Evolutionary conservation across 2,797 vertebrate species (phyloP).

Genomic region (Thripadectes ignobilis): DNA sequence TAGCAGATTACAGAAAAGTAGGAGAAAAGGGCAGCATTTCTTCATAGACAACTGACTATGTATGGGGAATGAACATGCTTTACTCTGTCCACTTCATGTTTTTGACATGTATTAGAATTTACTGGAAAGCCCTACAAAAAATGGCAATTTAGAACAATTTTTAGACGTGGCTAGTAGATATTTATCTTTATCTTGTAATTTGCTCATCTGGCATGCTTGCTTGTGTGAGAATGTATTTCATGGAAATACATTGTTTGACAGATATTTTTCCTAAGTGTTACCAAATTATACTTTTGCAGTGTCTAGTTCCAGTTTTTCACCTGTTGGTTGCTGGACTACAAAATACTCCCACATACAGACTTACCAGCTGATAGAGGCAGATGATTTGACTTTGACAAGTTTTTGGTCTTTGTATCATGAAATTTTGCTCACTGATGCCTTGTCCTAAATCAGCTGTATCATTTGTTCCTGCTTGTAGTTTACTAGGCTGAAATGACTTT

Average conservation of each 20-base stretch:
- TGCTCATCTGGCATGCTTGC: neutral
- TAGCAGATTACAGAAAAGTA: neutral
- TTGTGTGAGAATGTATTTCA: neutral
- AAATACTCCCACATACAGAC: neutral
- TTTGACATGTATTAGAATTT: neutral
- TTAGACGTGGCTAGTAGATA: neutral
- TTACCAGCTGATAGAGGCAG: neutral
- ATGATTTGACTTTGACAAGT: neutral
- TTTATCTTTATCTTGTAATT: neutral
- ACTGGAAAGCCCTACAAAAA: neutral
- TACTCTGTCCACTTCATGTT: neutral
- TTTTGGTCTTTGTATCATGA: neutral
- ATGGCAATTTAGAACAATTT: neutral
- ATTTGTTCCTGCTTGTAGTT: constrained; percentile 59
- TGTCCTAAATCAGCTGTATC: constrained; percentile 15
- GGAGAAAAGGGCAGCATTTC: neutral
- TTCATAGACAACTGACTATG: neutral
- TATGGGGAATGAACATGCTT: neutral
- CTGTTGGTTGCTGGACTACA: neutral
- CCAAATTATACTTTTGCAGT: neutral
- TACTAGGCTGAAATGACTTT: constrained; percentile 44
- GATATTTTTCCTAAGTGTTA: neutral
- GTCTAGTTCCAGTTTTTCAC: neutral
- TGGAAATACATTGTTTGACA: neutral
- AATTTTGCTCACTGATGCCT: constrained; percentile 10